phyloP scores from a whole-genome alignment of 2,888 invertebrate species.

The Lagria hirta region DNA sequence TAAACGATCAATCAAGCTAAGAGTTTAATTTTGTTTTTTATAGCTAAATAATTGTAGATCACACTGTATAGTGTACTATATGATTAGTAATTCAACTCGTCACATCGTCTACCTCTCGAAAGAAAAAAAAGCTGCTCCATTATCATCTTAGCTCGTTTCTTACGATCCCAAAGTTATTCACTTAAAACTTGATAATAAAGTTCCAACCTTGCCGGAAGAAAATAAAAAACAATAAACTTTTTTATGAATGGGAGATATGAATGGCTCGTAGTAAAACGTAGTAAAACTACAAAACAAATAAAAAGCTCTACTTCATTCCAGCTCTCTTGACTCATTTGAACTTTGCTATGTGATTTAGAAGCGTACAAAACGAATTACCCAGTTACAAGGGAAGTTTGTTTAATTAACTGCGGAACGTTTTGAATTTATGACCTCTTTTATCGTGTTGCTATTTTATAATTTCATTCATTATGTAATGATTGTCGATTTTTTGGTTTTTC shows the following conservation, averaged over 20 bases:
- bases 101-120: no score
- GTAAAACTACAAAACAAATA: slow-evolving; percentile 56
- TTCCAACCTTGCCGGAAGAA: slow-evolving; percentile 27
- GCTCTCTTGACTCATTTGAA: slow-evolving; percentile 36
- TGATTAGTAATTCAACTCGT: no score
- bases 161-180: no score
- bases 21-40: no score
- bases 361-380: slow-evolving; percentile 27
- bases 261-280: slow-evolving; percentile 53
- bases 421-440: slow-evolving; percentile 24
- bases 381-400: slow-evolving; percentile 23
- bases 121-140: no score
- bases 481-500: no score
- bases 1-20: no score
- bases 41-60: no score
- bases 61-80: no score
- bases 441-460: no score
- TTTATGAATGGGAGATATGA: slow-evolving; percentile 51
- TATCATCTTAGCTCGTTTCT: no score
- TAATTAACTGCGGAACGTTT: slow-evolving; percentile 26
- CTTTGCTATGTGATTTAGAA: slow-evolving; percentile 29
- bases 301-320: slow-evolving; percentile 51
- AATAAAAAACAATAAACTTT: slow-evolving; percentile 34
- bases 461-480: no score
- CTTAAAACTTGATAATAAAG: slow-evolving; percentile 40